Percentiles rank a stretch among this genome's conserved stretches.
These are phyloP conservation scores for Planococcus citri DNA, from an alignment of 1,140 invertebrate genomes.

Conservation along the genomic window DNA sequence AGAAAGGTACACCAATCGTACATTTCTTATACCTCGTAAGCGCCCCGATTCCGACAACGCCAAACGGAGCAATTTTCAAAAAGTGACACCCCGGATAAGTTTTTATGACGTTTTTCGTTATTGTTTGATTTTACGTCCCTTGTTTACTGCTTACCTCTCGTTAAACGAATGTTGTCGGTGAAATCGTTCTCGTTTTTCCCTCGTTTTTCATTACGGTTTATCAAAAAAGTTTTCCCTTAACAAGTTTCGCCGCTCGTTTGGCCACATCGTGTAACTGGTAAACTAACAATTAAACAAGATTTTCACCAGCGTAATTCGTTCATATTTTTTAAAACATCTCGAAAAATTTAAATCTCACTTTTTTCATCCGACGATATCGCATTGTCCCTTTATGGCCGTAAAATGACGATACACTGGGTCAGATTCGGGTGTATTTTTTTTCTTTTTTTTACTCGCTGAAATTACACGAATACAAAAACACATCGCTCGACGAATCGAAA, in stretches of 20 bases:
- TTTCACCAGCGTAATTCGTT: no score
- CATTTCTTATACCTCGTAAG: constrained; percentile 6
- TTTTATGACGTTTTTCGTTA: constrained; percentile 7
- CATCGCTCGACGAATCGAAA: no score
- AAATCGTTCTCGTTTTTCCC: not conserved
- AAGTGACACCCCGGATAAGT: constrained; percentile 5
- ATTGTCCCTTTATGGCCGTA: not conserved
- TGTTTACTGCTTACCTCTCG: constrained; percentile 6
- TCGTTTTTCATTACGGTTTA: not conserved
- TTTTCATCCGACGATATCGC: not conserved
- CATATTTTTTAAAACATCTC: not conserved
- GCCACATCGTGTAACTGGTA: not conserved
- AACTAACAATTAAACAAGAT: no score
- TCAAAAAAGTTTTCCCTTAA: not conserved
- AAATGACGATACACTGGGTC: not conserved
- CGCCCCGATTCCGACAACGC: not conserved
- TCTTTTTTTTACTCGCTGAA: no score
- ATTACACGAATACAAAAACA: no score
- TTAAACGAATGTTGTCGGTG: constrained; percentile 2
- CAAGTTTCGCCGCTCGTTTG: not conserved
- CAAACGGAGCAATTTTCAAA: constrained; percentile 6
- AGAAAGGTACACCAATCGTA: not conserved
- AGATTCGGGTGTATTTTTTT: no score
- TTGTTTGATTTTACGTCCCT: constrained; percentile 6
- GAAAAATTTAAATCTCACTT: not conserved